Base-by-base conservation (phyloP, 1,140 invertebrate species). In the Platyscapa corneri region DNA sequence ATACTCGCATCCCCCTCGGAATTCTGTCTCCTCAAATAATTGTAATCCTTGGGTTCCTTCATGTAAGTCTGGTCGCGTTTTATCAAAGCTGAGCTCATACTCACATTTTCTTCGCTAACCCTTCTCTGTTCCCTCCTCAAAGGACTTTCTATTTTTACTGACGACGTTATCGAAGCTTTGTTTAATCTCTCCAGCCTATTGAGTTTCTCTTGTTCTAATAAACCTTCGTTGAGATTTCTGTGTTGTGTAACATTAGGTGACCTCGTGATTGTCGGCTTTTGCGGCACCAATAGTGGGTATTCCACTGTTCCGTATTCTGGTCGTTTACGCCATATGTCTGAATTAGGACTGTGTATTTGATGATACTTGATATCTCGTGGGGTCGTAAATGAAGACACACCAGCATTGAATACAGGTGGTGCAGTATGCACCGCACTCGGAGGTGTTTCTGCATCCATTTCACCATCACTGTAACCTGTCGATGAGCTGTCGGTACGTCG, bases 381-480 rank as follows among this genome's bases (percentile, higher is more conserved):
- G 39, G 80, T 89, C 6, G 89, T 75, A 34, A 90, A 93, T 8
- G 91, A 88, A 0, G 92, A 84, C 5, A 89, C 83, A 39, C 81
- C 42, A 32, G 90, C 88, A 46, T 91, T 92, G 76, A 93, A 93
- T 27, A 92, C 87, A 16, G 93, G 92, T 5, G 93, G 92, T 3
- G 92, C 93, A 84, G 93, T 93, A 72, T 92, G 92, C 3, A 93
- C 90, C 0, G 91, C 89, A 53, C 88, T 92, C n/a, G n/a, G n/a
- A 0, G 92, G 91, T 2, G 90, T 90, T 46, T 93, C 92, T 3
- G 86, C 91, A 39, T 95, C 94, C 30, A 91, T 92, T 81, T 95
- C 94, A 75, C 94, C 94, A 75, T 95, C 94, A 80, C 94, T 94
- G 72, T 92, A 94, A 3, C 91, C 92, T 7, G 92, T 93, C 12